Base-by-base conservation (phyloP, 2,888 invertebrate genomes). In the Tachina fera region DNA sequence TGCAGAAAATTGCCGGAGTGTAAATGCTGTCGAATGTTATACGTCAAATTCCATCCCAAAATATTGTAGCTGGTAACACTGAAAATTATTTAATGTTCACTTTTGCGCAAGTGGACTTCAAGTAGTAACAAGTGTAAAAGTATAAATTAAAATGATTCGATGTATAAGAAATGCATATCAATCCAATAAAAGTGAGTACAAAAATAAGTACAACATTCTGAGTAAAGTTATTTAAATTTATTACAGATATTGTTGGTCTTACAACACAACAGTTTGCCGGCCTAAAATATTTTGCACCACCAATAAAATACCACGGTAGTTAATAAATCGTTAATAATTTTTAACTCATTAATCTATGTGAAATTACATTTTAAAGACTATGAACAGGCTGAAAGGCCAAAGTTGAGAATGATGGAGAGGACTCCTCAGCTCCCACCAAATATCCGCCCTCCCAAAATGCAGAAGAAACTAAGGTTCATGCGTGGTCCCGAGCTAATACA, bases 401-500 rank as follows among this genome's bases (percentile, higher is more conserved):
- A 95, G 91, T 93, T 98, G 9, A 94, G 93, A 84, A 92, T 96
- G 56, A 93, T 96, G 91, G 96, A 96, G 0, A 97, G 96, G 92
- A 95, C 95, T 0, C 97, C 97, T 0, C 94, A 93, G 56, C 95
- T 95, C 88, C 95, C 96, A 2, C 89, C 95, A 0, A 95, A 94
- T 84, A 89, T 96, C 45, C 95, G 95, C 88, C 94, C 97, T 22
- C 97, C 96, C 4, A 98, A 97, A 93, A 97, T 97, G 97, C 96
- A 96, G 88, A 98, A 97, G 90, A 94, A 94, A 74, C 93, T 98
- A 3, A 94, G 94, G n/a, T 95, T 96, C 53, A 98, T 98, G 96
- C 94, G 98, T 91, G 99, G 99, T 0, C 98, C 98, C 0, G 99
- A 99, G 93, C 87, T 91, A 8, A 91, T 98, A 39, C 98, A 99